Evolutionary conservation across 2,888 invertebrate species (phyloP).

Genomic region (Calephelis perditalis): DNA sequence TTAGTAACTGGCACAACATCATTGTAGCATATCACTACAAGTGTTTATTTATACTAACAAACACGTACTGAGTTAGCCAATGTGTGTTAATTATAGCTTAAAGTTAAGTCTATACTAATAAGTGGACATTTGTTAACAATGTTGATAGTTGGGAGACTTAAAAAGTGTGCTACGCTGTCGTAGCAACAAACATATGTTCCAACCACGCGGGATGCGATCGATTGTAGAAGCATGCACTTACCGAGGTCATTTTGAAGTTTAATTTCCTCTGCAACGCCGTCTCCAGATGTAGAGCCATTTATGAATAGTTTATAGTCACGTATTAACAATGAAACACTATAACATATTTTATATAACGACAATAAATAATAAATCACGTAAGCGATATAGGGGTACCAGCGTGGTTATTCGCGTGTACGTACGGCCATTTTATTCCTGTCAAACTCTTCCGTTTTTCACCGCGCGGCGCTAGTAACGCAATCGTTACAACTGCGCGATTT

Average conservation of each 20-base stretch:
- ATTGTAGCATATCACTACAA: constrained; percentile 49
- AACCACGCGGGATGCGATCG: constrained; percentile 67
- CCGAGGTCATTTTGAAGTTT: constrained; percentile 76
- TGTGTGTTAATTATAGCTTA: neutral
- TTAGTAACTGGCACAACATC: constrained; percentile 20
- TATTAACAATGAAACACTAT: constrained; percentile 54
- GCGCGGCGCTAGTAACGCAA: constrained; percentile 55
- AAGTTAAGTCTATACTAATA: neutral
- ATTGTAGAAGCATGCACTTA: constrained; percentile 68
- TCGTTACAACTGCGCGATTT: constrained; percentile 69
- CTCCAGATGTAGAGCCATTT: constrained; percentile 72
- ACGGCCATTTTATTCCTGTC: constrained; percentile 74
- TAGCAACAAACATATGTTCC: constrained; percentile 64
- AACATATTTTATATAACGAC: constrained; percentile 57
- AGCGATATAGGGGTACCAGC: constrained; percentile 58
- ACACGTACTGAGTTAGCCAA: constrained; percentile 18
- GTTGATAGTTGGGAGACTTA: constrained; percentile 6
- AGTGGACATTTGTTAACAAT: neutral
- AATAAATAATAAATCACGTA: constrained; percentile 59
- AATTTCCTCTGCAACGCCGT: constrained; percentile 74
- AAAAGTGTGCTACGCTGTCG: constrained; percentile 41
- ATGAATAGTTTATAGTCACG: constrained; percentile 41
- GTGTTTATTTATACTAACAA: constrained; percentile 64
- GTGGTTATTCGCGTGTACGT: constrained; percentile 71
- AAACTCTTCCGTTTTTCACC: constrained; percentile 52